Base-by-base conservation (phyloP, 2,888 invertebrate species). In the Microplitis deprimator region DNA sequence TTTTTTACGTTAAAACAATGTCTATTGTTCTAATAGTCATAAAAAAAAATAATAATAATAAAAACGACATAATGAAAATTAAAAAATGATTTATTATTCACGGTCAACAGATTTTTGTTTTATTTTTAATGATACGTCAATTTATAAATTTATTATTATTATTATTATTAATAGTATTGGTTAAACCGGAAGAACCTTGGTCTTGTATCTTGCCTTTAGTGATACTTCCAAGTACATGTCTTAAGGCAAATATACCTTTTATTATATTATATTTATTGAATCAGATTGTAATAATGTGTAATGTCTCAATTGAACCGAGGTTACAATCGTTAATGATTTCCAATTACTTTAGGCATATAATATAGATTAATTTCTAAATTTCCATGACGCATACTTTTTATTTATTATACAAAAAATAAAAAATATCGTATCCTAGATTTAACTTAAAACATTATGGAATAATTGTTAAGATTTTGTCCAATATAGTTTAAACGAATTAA, bases 141-240 rank as follows among this genome's bases (percentile, higher is more conserved):
- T 29, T 29, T 4, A 29, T 29, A 29, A 29, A 29, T 29, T 29
- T 29, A 29, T 29, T 29, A 29, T 29, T 29, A 29, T 1, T 20
- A n/a, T 20, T 20, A 20, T 20, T 20, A 20, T 20, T 1, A 29
- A 29, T 29, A 29, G 29, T 29, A 29, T 29, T 29, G 29, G 29
- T 29, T 29, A 29, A 29, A 29, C 6, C 40, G 60, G 74, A 74
- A 74, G 68, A 10, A 17, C 74, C 74, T 68, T 74, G 74, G 29
- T 64, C 41, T 64, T 73, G 8, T 40, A 29, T 65, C 17, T 64
- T 73, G 59, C 65, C 38, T 72, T 62, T 8, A 29, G 20, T 65
- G 50, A 73, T 73, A 73, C 29, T 16, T 41, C 65, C 73, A 73
- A 73, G 73, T 41, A 73, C 64, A 72, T 73, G 40, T 50, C 73